These are phyloP conservation scores for Emydocephalus ijimae DNA, from an alignment of 2,113 vertebrate genomes.

Conservation along the genomic window DNA sequence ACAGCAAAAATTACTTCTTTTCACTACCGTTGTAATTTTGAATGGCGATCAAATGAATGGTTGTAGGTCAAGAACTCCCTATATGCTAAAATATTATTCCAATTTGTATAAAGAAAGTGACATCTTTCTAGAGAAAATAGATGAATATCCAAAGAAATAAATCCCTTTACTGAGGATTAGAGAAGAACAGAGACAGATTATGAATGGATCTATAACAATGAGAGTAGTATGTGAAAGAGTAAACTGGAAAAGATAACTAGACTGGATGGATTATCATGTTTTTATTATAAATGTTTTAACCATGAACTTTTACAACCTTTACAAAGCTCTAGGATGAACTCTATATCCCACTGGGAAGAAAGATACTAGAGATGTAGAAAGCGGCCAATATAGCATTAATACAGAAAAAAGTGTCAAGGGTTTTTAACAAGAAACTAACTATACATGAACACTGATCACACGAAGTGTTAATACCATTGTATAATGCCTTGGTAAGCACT, in stretches of 20 bases:
- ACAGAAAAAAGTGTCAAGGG: neutral
- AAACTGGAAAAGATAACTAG: neutral
- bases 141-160: neutral
- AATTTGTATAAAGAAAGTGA: neutral
- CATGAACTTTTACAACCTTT: neutral
- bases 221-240: neutral
- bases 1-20: neutral
- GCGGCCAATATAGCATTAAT: neutral
- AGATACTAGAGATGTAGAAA: neutral
- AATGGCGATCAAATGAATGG: neutral
- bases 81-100: neutral
- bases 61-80: neutral
- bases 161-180: neutral
- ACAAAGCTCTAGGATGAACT: neutral
- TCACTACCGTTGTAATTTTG: neutral
- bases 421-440: neutral
- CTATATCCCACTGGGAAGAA: neutral
- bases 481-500: too few species aligned
- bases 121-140: neutral
- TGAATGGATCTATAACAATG: neutral
- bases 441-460: too few species aligned
- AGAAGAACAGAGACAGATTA: neutral
- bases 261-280: neutral
- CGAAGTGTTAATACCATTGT: too few species aligned
- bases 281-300: neutral